A percentile compares a stretch with the other conserved stretches of the same genome.
Evolutionary conservation across 2,888 invertebrate species (phyloP).

Genomic region (Melieria picta): DNA sequence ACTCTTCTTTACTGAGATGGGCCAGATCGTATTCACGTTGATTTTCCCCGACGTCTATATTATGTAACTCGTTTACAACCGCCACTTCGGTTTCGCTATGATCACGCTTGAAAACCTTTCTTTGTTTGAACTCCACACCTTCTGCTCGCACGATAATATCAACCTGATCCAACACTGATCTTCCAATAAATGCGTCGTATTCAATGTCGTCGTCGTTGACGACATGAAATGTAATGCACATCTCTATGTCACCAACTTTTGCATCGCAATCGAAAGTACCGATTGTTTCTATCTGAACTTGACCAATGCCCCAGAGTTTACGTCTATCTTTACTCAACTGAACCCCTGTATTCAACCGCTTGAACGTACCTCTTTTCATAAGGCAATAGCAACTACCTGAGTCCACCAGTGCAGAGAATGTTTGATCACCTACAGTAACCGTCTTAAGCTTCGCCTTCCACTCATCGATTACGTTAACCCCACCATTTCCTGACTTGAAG

Average conservation of each 20-base stretch:
- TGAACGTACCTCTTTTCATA: background rate
- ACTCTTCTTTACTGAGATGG: too few species aligned
- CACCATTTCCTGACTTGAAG: constrained; percentile 1
- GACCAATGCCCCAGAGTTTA: background rate
- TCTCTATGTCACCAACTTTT: background rate
- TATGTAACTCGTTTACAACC: background rate
- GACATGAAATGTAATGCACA: background rate
- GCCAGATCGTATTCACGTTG: too few species aligned
- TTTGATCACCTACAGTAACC: background rate
- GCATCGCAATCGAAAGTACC: background rate
- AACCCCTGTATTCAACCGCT: background rate
- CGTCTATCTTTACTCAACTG: background rate
- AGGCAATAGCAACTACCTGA: constrained; percentile 5
- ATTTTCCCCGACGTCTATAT: too few species aligned
- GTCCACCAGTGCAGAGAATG: constrained; percentile 2
- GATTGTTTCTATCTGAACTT: background rate
- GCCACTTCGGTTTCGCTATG: background rate
- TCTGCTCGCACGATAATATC: constrained; percentile 5
- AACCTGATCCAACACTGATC: background rate
- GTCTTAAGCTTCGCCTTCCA: background rate
- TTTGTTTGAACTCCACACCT: constrained; percentile 4
- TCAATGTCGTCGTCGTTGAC: too few species aligned
- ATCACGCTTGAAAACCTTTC: background rate
- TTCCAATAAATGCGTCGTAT: too few species aligned
- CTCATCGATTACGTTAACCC: too few species aligned